Conservation (phyloP, 2,888 invertebrate genomes). For the Myathropa florea region DNA sequence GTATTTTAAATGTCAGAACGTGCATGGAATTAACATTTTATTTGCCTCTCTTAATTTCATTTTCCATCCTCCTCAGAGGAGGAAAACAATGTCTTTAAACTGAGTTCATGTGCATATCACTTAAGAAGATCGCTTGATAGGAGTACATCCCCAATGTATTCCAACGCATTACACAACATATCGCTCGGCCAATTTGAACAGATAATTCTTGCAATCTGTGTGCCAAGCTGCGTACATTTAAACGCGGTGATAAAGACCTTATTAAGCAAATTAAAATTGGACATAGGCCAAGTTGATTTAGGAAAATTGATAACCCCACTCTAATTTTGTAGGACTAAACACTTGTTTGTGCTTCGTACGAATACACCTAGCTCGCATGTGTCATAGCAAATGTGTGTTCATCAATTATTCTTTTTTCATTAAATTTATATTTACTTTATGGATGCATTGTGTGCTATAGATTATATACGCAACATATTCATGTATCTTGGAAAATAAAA, state of each 20-base stretch:
- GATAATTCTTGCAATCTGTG: conserved; percentile 6
- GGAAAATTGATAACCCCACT: conserved; percentile 35
- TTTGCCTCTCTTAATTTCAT: background rate
- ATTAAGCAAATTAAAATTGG: conserved; percentile 17
- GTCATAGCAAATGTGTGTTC: background rate
- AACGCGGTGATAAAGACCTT: conserved; percentile 3
- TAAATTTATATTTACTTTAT: conserved; percentile 13
- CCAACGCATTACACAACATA: background rate
- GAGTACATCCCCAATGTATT: background rate
- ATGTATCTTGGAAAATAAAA: background rate
- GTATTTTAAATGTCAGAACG: background rate
- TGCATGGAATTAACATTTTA: background rate
- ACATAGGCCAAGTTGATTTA: conserved; percentile 18
- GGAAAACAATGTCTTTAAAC: background rate
- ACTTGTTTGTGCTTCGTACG: background rate
- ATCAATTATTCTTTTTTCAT: background rate
- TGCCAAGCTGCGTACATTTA: conserved; percentile 5
- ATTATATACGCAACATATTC: background rate
- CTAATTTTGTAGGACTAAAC: no score
- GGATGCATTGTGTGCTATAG: conserved; percentile 11
- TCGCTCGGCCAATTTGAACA: background rate
- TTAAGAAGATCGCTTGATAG: background rate
- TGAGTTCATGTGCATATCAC: background rate
- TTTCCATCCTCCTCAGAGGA: background rate
- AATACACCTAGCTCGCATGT: background rate